A percentile compares a stretch with the other conserved stretches of the same genome.
Evolutionary conservation across 1,140 invertebrate species (phyloP).

Genomic region (Drosophila orena): DNA sequence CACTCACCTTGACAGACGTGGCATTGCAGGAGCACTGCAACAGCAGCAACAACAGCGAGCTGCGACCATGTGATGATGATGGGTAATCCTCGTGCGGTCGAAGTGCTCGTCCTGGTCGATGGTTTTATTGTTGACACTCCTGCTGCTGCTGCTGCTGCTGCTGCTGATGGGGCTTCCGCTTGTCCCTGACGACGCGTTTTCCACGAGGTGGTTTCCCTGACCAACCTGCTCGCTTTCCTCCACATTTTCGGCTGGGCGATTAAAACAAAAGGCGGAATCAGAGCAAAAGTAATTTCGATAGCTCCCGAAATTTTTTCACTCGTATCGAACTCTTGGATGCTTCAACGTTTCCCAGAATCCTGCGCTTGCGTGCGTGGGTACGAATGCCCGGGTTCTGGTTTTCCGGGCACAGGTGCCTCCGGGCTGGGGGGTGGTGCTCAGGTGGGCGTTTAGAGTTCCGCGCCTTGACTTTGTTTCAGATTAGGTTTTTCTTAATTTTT

Average conservation of each 20-base stretch:
- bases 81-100: conserved; percentile 51
- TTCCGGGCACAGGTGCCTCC: conserved; percentile 16
- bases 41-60: conserved; percentile 58
- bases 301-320: conserved; percentile 12
- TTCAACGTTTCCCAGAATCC: conserved; percentile 23
- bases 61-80: conserved; percentile 63
- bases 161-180: conserved; percentile 20
- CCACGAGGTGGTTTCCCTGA: conserved; percentile 55
- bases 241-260: conserved; percentile 26
- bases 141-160: conserved; percentile 5
- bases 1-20: conserved; percentile 71
- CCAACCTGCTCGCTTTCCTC: conserved; percentile 40
- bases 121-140: conserved; percentile 19
- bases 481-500: conserved; percentile 26
- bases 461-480: conserved; percentile 7
- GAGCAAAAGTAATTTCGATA: conserved; percentile 18
- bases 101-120: conserved; percentile 19
- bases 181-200: conserved; percentile 74
- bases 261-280: conserved; percentile 45
- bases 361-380: conserved; percentile 53
- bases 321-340: conserved; percentile 1
- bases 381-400: conserved; percentile 10
- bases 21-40: conserved; percentile 64
- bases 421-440: conserved; percentile 13
- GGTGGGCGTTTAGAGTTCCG: conserved; percentile 27